Evolutionary conservation across 2,888 invertebrate genomes (phyloP), one percentile per base, ranked within the genome.

Genomic region (Selenia dentaria): DNA sequence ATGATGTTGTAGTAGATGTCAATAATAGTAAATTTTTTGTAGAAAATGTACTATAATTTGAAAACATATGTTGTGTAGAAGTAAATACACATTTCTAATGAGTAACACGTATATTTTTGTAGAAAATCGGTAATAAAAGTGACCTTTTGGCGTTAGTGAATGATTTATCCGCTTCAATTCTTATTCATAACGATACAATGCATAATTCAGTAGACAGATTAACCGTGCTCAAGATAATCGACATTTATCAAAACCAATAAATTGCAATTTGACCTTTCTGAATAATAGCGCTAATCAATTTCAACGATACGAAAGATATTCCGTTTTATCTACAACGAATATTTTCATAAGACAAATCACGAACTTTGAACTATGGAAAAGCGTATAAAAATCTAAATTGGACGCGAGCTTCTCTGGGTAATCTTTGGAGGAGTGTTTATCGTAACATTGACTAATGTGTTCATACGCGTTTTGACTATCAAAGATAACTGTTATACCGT

Each of bases 361-460:
- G 68, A 78, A 69, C 83, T 81, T 63, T 79, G 74, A 78, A 79
- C 79, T 75, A 64, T 61, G 64, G 70, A 68, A 72, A 71, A 62
- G 66, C 63, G 66, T 70, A 64, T 53, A 54, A 71, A 72, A 71
- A 66, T 71, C n/a, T 67, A 68, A 74, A 74, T 75, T 63, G 69
- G 66, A 61, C 57, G 50, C 63, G 66, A 72, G 64, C 70, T 68
- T 72, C 70, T 51, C n/a, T 38, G 25, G 47, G 28, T 48, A 33
- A 48, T 36, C 39, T 12, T 18, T 29, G 29, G 11, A 22, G 42
- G 26, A 36, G 11, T 33, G 67, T 62, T 68, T 67, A 74, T 79
- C 69, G 64, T 69, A 69, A 78, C 78, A 57, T 70, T 86, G 85
- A 85, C 75, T 73, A 84, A 86, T 83, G 83, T 72, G 70, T 74